Conservation (phyloP, 2,888 invertebrate species). For the Caenorhabditis becei region DNA sequence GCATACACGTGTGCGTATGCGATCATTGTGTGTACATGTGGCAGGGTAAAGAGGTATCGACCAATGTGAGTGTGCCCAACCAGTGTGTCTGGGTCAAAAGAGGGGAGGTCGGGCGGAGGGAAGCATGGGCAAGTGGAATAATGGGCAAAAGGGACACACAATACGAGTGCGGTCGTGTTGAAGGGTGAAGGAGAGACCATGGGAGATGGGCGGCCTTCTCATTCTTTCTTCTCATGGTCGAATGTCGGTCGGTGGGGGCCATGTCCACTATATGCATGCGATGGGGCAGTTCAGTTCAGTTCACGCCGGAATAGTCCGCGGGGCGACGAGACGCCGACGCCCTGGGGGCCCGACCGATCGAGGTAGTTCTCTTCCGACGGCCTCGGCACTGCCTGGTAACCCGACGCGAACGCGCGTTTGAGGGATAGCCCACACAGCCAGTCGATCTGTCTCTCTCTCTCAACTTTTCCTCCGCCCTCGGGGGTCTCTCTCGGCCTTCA, state of each 20-base stretch:
- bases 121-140: constrained; percentile 24
- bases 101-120: not conserved
- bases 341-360: constrained; percentile 31
- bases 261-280: constrained; percentile 52
- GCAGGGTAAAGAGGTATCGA: constrained; percentile 18
- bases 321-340: constrained; percentile 20
- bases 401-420: constrained; percentile 43
- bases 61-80: not conserved
- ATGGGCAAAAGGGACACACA: constrained; percentile 21
- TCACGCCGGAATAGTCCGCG: constrained; percentile 11
- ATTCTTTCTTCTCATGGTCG: constrained; percentile 49
- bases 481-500: not conserved
- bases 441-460: constrained; percentile 29
- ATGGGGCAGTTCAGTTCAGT: constrained; percentile 36
- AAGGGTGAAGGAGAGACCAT: constrained; percentile 15
- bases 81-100: constrained; percentile 3
- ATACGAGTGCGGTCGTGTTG: not conserved
- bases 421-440: constrained; percentile 48
- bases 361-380: constrained; percentile 20
- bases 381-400: constrained; percentile 50
- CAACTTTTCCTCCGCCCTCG: not conserved
- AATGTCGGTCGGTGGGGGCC: constrained; percentile 53
- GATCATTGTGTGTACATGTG: constrained; percentile 10
- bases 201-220: constrained; percentile 13
- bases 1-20: constrained; percentile 4